Conservation (phyloP, 2,113 vertebrate species). For the Deroptyus accipitrinus region DNA sequence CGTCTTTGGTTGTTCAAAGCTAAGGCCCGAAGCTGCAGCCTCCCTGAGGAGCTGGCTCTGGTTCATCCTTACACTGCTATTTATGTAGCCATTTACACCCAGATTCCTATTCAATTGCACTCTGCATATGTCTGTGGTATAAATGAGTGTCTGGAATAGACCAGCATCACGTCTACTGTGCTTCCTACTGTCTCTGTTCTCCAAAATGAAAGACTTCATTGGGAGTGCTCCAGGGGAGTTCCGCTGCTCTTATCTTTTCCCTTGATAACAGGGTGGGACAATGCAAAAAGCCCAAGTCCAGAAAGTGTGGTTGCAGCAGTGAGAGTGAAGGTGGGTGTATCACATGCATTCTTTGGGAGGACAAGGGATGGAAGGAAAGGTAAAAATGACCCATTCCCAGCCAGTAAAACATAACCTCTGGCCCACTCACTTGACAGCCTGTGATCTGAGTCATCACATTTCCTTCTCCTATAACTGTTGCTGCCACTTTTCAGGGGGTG, state of each 20-base stretch:
- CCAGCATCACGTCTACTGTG: background rate
- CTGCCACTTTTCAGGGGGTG: background rate
- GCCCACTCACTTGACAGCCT: background rate
- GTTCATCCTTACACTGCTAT: background rate
- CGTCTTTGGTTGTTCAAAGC: background rate
- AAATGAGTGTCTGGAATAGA: background rate
- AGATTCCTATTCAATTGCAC: background rate
- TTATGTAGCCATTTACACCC: background rate
- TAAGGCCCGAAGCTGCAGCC: rapidly evolving
- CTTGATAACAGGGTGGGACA: background rate
- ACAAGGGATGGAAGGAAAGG: background rate
- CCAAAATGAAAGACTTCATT: background rate
- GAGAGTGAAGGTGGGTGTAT: background rate
- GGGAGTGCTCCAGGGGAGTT: background rate
- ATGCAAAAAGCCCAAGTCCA: background rate
- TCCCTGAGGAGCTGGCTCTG: background rate
- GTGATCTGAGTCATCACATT: background rate
- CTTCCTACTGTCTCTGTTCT: background rate
- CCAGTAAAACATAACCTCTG: background rate
- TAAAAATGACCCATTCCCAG: background rate
- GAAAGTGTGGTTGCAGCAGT: background rate
- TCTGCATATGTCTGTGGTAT: rapidly evolving
- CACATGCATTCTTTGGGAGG: rapidly evolving
- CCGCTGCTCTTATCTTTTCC: background rate
- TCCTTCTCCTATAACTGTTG: background rate